Percentiles rank a stretch among this genome's conserved stretches.
Conservation (phyloP, 35 echinoderm and acorn worm species). For the Amphiura filiformis region DNA sequence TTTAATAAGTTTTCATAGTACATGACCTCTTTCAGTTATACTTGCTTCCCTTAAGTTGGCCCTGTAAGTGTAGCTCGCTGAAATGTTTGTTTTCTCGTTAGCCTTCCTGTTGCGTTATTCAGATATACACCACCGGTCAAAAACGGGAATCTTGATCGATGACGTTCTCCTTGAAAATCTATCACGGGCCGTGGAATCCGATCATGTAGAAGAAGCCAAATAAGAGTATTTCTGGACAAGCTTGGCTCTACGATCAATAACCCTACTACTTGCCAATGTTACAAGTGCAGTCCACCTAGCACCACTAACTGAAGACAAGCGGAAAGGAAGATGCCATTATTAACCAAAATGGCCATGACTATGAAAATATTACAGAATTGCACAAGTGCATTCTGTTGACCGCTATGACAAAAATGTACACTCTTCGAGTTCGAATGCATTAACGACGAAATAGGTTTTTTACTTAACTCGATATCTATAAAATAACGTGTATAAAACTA, state of each 20-base stretch:
- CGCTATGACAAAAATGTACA: too few species aligned
- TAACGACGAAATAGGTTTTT: too few species aligned
- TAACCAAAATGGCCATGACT: too few species aligned
- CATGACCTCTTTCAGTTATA: too few species aligned
- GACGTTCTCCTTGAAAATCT: neutral
- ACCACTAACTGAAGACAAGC: neutral
- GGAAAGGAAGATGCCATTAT: neutral
- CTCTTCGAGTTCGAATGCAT: too few species aligned
- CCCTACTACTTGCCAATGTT: neutral
- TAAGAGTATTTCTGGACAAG: neutral
- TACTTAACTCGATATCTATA: too few species aligned
- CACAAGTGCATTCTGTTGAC: too few species aligned
- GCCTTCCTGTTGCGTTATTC: neutral
- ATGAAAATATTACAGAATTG: too few species aligned
- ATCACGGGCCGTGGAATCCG: neutral
- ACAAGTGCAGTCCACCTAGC: neutral
- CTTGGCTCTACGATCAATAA: neutral
- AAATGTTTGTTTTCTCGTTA: neutral
- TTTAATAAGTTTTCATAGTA: too few species aligned
- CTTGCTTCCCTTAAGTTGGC: neutral
- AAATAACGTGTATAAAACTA: too few species aligned
- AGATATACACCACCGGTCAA: neutral
- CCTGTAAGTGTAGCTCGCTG: neutral
- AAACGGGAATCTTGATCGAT: neutral
- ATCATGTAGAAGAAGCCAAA: neutral